These are phyloP conservation scores for Hesperia comma DNA, from an alignment of 2,888 invertebrate species.

Conservation along the genomic window DNA sequence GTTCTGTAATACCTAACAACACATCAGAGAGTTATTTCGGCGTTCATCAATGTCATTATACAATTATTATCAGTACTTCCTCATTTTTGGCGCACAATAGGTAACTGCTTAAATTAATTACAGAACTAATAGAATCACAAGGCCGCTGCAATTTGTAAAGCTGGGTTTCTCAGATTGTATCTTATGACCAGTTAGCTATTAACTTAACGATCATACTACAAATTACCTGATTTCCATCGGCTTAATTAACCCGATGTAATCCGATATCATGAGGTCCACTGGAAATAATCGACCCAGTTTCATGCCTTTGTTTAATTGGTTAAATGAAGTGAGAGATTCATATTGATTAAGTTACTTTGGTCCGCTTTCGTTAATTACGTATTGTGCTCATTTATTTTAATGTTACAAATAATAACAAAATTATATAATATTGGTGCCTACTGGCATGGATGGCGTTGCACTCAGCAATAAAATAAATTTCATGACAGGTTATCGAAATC, in stretches of 20 bases:
- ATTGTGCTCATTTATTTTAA: no score
- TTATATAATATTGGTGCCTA: no score
- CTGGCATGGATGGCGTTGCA: no score
- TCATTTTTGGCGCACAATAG: not conserved
- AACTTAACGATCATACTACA: conserved; percentile 6
- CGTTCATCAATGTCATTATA: no score
- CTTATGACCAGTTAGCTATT: conserved; percentile 7
- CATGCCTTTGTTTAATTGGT: not conserved
- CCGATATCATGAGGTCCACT: not conserved
- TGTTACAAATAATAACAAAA: no score
- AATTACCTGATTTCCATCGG: conserved; percentile 8
- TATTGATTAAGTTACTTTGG: not conserved
- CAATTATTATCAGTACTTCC: no score
- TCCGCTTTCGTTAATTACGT: no score
- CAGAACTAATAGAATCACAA: not conserved
- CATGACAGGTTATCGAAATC: no score
- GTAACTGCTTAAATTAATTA: not conserved
- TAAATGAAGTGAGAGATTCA: not conserved
- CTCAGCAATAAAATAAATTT: no score
- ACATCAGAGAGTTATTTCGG: no score
- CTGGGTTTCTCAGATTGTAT: conserved; percentile 1
- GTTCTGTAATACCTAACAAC: no score
- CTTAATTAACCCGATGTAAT: conserved; percentile 6
- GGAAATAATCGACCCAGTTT: not conserved
- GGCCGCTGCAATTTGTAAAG: not conserved